phyloP scores from a whole-genome alignment of 2,113 vertebrate genomes.

The Eleginops maclovinus region DNA sequence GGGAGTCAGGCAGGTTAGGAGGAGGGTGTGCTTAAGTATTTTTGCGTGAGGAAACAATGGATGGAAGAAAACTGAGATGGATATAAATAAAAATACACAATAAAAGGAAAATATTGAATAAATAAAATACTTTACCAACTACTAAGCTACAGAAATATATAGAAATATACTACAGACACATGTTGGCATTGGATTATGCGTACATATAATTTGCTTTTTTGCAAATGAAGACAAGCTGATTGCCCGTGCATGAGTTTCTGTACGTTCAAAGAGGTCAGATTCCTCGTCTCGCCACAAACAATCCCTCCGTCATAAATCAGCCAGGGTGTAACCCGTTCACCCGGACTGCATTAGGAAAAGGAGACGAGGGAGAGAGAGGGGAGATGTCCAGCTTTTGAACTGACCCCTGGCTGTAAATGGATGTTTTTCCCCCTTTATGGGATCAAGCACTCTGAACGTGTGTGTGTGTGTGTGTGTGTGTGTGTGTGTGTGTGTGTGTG shows the following conservation, averaged over 20 bases:
- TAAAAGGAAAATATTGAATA: too few species aligned
- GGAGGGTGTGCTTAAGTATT: neutral
- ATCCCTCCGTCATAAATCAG: constrained; percentile 72
- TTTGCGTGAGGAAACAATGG: constrained; percentile 16
- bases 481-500: too few species aligned
- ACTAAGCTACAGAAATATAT: too few species aligned
- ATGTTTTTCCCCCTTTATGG: constrained; percentile 52
- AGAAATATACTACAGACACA: too few species aligned
- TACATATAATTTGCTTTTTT: too few species aligned
- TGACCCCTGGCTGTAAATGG: constrained; percentile 76
- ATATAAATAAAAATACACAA: too few species aligned
- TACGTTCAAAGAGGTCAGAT: constrained; percentile 55
- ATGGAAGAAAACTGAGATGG: constrained; percentile 29
- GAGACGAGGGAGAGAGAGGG: neutral
- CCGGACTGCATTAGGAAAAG: constrained; percentile 16
- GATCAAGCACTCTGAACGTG: constrained; percentile 33
- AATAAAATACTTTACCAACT: too few species aligned
- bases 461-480: too few species aligned
- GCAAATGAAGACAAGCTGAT: neutral
- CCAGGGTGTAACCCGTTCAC: constrained; percentile 64
- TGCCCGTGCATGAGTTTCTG: constrained; percentile 26
- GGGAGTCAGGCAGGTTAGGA: constrained; percentile 44
- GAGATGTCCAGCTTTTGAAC: constrained; percentile 69
- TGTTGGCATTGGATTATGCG: too few species aligned
- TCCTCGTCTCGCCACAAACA: constrained; percentile 61